Conservation (phyloP, 2,888 invertebrate species). For the Elmis aenea region DNA sequence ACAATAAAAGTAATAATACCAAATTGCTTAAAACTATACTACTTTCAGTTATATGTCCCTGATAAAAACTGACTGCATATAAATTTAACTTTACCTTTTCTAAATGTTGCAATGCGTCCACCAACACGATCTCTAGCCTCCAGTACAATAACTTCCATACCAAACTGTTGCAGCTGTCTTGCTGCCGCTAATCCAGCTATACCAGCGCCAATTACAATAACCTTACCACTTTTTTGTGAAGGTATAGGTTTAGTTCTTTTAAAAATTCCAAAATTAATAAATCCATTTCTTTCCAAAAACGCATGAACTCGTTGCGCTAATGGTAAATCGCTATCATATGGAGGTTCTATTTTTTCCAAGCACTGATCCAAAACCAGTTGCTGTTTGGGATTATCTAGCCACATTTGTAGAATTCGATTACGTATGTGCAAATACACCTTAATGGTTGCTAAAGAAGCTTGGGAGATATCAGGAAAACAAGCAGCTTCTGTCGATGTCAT, state of each 20-base stretch:
- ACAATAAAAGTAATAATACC: too few species aligned
- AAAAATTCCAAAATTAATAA: constrained; percentile 96
- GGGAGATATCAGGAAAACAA: constrained; percentile 87
- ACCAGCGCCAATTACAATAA: constrained; percentile 66
- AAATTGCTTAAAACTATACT: not conserved
- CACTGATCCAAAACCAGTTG: constrained; percentile 81
- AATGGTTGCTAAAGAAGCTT: constrained; percentile 73
- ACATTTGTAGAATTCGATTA: constrained; percentile 86
- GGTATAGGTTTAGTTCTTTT: constrained; percentile 74
- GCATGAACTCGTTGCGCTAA: constrained; percentile 81
- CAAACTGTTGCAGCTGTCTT: constrained; percentile 90
- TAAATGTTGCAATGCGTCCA: constrained; percentile 92
- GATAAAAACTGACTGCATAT: constrained; percentile 57
- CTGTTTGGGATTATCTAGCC: constrained; percentile 92
- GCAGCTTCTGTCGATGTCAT: constrained; percentile 91
- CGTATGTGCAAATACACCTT: constrained; percentile 89
- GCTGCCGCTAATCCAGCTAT: constrained; percentile 94
- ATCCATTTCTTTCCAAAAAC: constrained; percentile 92
- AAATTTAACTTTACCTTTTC: constrained; percentile 62
- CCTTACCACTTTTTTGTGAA: constrained; percentile 60
- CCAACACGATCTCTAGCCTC: constrained; percentile 92
- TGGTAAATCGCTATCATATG: constrained; percentile 88
- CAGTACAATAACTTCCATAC: constrained; percentile 88
- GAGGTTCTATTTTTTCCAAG: constrained; percentile 77
- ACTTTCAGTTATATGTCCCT: not conserved